Conservation (phyloP, 1,140 invertebrate genomes). For the Pseudoatta argentina region DNA sequence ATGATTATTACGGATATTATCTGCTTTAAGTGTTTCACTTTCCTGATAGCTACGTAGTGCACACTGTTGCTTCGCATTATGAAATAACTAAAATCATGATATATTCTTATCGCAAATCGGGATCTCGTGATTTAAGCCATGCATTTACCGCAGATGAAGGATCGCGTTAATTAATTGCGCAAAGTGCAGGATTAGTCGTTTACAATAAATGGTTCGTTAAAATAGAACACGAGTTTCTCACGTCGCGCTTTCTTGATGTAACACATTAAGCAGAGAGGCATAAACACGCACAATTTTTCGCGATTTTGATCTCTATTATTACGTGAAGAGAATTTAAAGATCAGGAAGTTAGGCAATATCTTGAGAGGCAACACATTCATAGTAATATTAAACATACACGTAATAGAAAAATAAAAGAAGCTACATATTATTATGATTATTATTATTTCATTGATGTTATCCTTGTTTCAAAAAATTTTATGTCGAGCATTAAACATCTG, state of each 20-base stretch:
- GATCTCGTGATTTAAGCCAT: background rate
- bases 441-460: background rate
- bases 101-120: background rate
- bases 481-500: too few species aligned
- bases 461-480: background rate
- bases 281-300: constrained; percentile 18
- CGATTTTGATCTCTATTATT: background rate
- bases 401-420: background rate
- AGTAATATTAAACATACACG: background rate
- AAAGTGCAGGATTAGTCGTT: background rate
- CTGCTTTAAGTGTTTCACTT: constrained; percentile 10
- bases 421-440: background rate
- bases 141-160: background rate
- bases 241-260: constrained; percentile 29
- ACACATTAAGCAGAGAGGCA: background rate
- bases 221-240: constrained; percentile 11
- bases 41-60: background rate
- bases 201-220: constrained; percentile 8
- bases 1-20: constrained; percentile 37
- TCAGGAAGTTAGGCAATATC: constrained; percentile 42
- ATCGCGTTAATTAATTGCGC: constrained; percentile 36
- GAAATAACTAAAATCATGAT: constrained; percentile 7
- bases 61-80: constrained; percentile 31
- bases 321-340: background rate
- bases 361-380: background rate